A percentile compares a stretch with the other conserved stretches of the same genome.
These are phyloP conservation scores for Epinephelus moara DNA, from an alignment of 2,113 vertebrate species.

Conservation along the genomic window DNA sequence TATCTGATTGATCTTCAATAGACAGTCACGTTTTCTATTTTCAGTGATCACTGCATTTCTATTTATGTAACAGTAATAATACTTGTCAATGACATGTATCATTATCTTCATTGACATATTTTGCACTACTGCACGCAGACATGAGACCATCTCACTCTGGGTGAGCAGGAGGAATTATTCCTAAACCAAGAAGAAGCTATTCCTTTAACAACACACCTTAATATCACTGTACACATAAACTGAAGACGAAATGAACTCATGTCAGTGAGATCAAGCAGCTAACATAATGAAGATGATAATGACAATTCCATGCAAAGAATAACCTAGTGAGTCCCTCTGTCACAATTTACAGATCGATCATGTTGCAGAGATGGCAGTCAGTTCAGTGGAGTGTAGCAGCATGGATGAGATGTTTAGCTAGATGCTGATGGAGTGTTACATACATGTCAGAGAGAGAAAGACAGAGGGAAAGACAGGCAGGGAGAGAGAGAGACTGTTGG, in stretches of 20 bases:
- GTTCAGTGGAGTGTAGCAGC: constrained; percentile 42
- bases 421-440: constrained; percentile 51
- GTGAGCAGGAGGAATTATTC: neutral
- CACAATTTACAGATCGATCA: constrained; percentile 48
- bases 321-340: constrained; percentile 18
- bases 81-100: neutral
- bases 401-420: constrained; percentile 51
- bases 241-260: neutral
- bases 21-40: neutral
- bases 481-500: neutral
- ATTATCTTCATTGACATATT: neutral
- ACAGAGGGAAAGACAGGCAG: neutral
- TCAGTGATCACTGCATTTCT: neutral
- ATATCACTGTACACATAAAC: neutral
- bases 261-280: neutral
- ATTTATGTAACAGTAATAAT: neutral
- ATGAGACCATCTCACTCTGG: neutral
- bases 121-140: neutral
- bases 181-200: neutral
- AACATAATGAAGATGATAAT: constrained; percentile 1
- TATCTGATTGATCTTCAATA: neutral
- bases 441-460: constrained; percentile 13
- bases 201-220: neutral
- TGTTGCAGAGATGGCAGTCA: constrained; percentile 25
- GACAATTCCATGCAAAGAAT: constrained; percentile 2